Conservation (phyloP, 2,113 vertebrate species). For the Enhydra lutris region DNA sequence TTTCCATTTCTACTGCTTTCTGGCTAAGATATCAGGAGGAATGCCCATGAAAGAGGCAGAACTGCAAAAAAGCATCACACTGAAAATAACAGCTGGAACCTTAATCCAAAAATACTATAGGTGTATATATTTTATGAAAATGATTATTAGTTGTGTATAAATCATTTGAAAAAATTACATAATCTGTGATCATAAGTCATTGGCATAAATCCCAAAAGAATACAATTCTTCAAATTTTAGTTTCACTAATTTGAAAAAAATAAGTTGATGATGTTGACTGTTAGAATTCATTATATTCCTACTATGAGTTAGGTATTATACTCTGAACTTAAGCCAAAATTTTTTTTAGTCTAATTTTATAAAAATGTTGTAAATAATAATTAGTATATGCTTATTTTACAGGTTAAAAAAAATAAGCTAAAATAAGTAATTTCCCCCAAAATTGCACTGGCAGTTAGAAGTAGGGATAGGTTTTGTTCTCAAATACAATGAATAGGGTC, state of each 20-base stretch:
- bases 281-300: not conserved
- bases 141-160: not conserved
- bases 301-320: not conserved
- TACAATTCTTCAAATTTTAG: not conserved
- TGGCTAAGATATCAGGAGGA: not conserved
- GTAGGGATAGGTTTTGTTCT: not conserved
- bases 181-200: not conserved
- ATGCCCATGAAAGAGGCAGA: not conserved
- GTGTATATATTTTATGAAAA: not conserved
- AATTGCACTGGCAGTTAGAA: not conserved
- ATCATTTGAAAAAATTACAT: slow-evolving; percentile 2
- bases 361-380: not conserved
- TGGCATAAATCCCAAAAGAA: not conserved
- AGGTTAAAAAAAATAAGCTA: not conserved
- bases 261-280: not conserved
- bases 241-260: slow-evolving; percentile 30
- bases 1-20: not conserved
- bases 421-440: not conserved
- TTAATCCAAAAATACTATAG: not conserved
- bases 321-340: not conserved
- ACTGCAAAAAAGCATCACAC: not conserved
- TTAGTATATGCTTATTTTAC: not conserved
- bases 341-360: not conserved
- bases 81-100: not conserved
- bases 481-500: not conserved